Conservation (phyloP, 2,113 vertebrate species). For the Rhineura floridana region DNA sequence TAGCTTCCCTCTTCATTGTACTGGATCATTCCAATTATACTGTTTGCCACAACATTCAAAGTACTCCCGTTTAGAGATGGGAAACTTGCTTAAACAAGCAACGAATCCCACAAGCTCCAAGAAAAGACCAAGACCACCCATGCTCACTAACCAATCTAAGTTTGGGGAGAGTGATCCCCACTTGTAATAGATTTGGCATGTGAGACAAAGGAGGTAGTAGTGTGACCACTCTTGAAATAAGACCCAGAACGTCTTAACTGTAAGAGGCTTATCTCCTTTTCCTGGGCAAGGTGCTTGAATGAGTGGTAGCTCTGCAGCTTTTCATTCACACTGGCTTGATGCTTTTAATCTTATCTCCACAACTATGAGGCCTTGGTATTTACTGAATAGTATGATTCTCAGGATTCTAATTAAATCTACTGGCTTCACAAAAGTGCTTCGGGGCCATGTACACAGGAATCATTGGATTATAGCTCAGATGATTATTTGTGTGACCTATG, state of each 20-base stretch:
- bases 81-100: not conserved
- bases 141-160: not conserved
- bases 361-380: not conserved
- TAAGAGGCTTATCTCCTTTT: not conserved
- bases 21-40: not conserved
- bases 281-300: too few relatives aligned
- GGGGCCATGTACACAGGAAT: not conserved
- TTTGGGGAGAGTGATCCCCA: not conserved
- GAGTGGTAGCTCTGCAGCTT: not conserved
- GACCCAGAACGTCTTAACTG: not conserved
- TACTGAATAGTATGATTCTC: not conserved
- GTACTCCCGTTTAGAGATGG: not conserved
- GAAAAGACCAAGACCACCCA: not conserved
- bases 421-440: not conserved
- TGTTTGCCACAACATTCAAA: not conserved
- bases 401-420: not conserved
- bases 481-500: not conserved
- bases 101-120: not conserved
- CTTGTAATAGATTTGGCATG: not conserved
- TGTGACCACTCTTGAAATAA: not conserved
- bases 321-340: not conserved
- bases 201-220: not conserved
- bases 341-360: not conserved
- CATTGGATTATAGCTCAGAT: not conserved
- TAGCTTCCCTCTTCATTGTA: not conserved